Evolutionary conservation across 2,888 invertebrate genomes (phyloP), one percentile per base, ranked within the genome.

Genomic region (Philhelius pedissequus): DNA sequence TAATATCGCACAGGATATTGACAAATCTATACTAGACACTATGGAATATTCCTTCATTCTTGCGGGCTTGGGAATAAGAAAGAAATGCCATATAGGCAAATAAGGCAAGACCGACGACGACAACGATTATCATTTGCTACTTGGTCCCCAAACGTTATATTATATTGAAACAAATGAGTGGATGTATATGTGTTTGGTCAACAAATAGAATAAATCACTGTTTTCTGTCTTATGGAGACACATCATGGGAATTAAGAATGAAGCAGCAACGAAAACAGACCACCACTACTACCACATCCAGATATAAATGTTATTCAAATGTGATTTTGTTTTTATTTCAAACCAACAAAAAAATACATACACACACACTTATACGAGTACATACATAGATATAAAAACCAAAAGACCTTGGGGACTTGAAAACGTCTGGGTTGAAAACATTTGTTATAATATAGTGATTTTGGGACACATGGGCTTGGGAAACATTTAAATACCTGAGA

Each of bases 131-230:
- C 78, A 78, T 74, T 73, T 64, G 56, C 56, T 74, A 70, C 83
- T 83, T 78, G 58, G 64, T 48, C 58, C 25, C 74, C 64, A 78
- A 83, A 75, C 74, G 83, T 78, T 83, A 79, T 83, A 79, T 79
- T 83, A 74, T 74, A 83, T 83, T 83, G 83, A 83, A 83, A 83
- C 79, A 83, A 83, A 83, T 79, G 83, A 79, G 74, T 83, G 83
- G 78, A n/a, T n/a, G n/a, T n/a, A n/a, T n/a, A n/a, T n/a, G 83
- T 74, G 78, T 74, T 78, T 75, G 83, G 83, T 79, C 83, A 83
- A 75, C 74, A 83, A 83, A 83, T 79, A 40, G 58, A 79, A 83
- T 83, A 83, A 83, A 83, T 83, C 79, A 74, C 69, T 45, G 43
- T 52, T 77, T 40, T 62, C 64, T 52, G 73, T 78, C 74, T 69